Conservation (phyloP, 2,888 invertebrate species). For the Phortica okadai region DNA sequence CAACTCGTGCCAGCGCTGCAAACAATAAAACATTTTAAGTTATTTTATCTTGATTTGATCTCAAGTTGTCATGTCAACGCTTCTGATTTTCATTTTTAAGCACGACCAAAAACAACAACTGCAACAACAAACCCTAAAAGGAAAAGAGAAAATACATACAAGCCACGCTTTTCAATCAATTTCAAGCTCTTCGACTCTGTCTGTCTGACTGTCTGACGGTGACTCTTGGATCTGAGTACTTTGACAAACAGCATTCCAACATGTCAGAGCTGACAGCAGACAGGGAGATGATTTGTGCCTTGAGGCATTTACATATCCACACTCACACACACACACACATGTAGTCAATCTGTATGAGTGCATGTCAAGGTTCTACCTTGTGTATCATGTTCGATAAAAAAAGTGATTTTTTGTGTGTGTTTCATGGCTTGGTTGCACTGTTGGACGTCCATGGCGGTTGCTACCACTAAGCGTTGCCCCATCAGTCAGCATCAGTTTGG, state of each 20-base stretch:
- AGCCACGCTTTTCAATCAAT: conserved; percentile 19
- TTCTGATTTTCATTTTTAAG: conserved; percentile 65
- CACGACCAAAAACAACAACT: conserved; percentile 9
- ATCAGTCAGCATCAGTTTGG: conserved; percentile 15
- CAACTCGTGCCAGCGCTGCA: conserved; percentile 56
- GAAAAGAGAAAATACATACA: conserved; percentile 13
- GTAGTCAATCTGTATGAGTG: not conserved
- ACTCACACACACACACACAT: not conserved
- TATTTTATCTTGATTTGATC: conserved; percentile 52
- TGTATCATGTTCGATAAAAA: conserved; percentile 26
- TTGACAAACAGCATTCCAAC: conserved; percentile 51
- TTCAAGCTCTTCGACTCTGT: conserved; percentile 1
- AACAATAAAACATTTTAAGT: conserved; percentile 28
- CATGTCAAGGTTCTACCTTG: conserved; percentile 8
- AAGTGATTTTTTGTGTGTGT: conserved; percentile 15
- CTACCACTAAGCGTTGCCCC: conserved; percentile 19
- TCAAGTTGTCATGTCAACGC: conserved; percentile 74
- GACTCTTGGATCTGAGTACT: conserved; percentile 9
- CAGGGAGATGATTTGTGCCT: conserved; percentile 56
- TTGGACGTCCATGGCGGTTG: conserved; percentile 13
- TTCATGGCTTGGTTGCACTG: conserved; percentile 2
- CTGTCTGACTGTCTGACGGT: not conserved
- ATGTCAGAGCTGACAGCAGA: conserved; percentile 52
- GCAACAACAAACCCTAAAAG: not conserved
- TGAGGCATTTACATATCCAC: conserved; percentile 21